A percentile compares a stretch with the other conserved stretches of the same genome.
phyloP scores from a whole-genome alignment of 1,140 invertebrate genomes.

The Bombus terrestris region DNA sequence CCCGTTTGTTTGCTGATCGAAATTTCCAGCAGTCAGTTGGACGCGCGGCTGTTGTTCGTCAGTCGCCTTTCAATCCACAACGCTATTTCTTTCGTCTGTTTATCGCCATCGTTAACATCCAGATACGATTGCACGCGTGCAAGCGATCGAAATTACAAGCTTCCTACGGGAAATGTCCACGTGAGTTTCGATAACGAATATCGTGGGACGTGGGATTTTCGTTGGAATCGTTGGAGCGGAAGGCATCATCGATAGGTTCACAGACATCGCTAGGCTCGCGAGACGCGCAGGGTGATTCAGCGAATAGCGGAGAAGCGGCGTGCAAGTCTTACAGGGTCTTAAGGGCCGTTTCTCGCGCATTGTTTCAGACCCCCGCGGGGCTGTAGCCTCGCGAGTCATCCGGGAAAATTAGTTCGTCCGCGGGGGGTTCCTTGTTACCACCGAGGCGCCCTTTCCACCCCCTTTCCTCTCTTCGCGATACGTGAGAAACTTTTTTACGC shows the following conservation, averaged over 20 bases:
- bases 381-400: constrained; percentile 79
- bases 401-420: constrained; percentile 81
- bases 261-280: constrained; percentile 61
- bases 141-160: no score
- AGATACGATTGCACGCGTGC: no score
- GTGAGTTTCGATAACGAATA: no score
- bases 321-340: constrained; percentile 63
- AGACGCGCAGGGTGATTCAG: constrained; percentile 72
- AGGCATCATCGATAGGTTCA: constrained; percentile 45
- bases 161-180: no score
- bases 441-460: constrained; percentile 60
- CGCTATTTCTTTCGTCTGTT: no score
- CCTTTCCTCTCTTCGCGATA: constrained; percentile 48
- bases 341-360: constrained; percentile 78
- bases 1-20: neutral
- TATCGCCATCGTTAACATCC: no score
- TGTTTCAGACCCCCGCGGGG: constrained; percentile 81
- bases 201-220: neutral
- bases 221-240: neutral
- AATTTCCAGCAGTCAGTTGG: no score
- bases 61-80: no score
- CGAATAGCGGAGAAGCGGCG: constrained; percentile 66
- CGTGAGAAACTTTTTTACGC: constrained; percentile 68
- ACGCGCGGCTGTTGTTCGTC: no score
- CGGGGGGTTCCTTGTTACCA: constrained; percentile 81